These are phyloP conservation scores for Gisinianus flammeolus DNA, from an alignment of 2,888 invertebrate genomes.

Conservation along the genomic window DNA sequence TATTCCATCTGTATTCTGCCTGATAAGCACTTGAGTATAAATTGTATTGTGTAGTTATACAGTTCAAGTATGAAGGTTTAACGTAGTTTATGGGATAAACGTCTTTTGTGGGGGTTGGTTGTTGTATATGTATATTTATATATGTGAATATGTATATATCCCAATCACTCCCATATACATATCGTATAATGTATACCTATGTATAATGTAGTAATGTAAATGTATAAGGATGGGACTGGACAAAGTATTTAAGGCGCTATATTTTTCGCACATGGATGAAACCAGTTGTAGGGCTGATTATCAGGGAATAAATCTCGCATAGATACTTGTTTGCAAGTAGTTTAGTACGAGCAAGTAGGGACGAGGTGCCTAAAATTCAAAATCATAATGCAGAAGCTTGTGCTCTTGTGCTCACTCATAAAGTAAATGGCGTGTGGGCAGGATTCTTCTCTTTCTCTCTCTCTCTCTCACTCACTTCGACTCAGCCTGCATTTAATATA, in stretches of 20 bases:
- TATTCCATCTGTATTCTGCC: too few relatives aligned
- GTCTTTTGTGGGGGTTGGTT: slow-evolving; percentile 34
- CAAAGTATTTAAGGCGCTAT: slow-evolving; percentile 24
- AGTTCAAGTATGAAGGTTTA: slow-evolving; percentile 16
- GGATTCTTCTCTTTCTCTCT: slow-evolving; percentile 16
- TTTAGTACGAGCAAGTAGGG: not conserved
- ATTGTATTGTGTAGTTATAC: not conserved
- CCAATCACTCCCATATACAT: too few relatives aligned
- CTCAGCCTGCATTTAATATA: not conserved
- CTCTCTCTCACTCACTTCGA: slow-evolving; percentile 4
- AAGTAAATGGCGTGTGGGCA: slow-evolving; percentile 27
- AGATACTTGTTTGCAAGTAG: slow-evolving; percentile 21
- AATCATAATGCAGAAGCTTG: slow-evolving; percentile 35
- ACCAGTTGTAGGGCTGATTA: slow-evolving; percentile 29
- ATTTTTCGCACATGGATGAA: slow-evolving; percentile 41
- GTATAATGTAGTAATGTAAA: too few relatives aligned
- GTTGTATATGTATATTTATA: too few relatives aligned
- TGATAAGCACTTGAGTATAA: too few relatives aligned
- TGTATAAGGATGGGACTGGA: not conserved
- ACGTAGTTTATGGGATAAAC: slow-evolving; percentile 39
- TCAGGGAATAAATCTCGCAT: slow-evolving; percentile 36
- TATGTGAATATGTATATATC: too few relatives aligned
- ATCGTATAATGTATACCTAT: not conserved
- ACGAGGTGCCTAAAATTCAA: slow-evolving; percentile 26
- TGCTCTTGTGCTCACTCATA: slow-evolving; percentile 34